phyloP scores from a whole-genome alignment of 2,113 vertebrate genomes.

The Microcebus murinus region DNA sequence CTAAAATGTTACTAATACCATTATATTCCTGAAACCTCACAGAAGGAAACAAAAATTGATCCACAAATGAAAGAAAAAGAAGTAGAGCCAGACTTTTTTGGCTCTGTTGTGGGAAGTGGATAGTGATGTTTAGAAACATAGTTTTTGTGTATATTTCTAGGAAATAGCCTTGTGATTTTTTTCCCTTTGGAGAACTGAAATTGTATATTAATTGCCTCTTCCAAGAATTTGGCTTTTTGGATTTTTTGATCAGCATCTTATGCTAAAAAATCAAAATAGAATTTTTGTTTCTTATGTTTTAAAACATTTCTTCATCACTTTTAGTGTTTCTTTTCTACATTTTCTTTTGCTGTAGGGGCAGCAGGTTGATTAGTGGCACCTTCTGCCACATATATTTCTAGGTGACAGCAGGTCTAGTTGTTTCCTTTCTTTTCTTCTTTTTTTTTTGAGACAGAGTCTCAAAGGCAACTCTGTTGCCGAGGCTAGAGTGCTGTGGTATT shows the following conservation, averaged over 20 bases:
- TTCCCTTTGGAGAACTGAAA: slow-evolving; percentile 9
- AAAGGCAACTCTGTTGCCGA: no score
- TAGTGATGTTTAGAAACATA: slow-evolving; percentile 44
- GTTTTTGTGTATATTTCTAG: neutral
- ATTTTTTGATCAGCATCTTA: neutral
- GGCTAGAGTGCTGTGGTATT: no score
- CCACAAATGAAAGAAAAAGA: slow-evolving; percentile 59
- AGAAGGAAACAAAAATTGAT: slow-evolving; percentile 65
- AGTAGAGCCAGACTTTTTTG: slow-evolving; percentile 35
- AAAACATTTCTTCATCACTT: neutral
- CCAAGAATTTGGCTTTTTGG: neutral
- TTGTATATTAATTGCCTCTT: slow-evolving; percentile 19
- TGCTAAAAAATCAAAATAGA: slow-evolving; percentile 18
- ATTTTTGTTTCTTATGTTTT: neutral
- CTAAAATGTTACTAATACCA: slow-evolving; percentile 47
- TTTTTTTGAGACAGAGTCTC: no score
- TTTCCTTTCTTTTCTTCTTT: neutral
- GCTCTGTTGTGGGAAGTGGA: slow-evolving; percentile 20
- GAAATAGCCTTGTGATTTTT: neutral
- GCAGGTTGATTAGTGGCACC: neutral
- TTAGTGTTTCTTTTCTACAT: neutral
- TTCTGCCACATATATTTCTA: neutral
- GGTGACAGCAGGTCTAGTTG: neutral
- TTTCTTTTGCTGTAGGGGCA: slow-evolving; percentile 23
- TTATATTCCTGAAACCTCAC: slow-evolving; percentile 28